These are phyloP conservation scores for Fistularia commersonii DNA, from an alignment of 2,797 vertebrate genomes.

Conservation along the genomic window DNA sequence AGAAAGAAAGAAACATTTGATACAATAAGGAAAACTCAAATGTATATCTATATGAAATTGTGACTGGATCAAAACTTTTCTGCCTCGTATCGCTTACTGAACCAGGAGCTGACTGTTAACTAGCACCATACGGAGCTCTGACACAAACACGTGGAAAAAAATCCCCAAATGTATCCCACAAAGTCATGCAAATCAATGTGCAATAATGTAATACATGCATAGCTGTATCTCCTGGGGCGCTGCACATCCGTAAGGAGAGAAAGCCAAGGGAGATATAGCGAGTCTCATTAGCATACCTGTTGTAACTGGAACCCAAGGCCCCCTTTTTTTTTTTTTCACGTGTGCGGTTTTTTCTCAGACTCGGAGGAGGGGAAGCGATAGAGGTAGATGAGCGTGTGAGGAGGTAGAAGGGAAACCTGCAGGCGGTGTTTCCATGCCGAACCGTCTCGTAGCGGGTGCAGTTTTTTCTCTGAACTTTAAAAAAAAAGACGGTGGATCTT, in stretches of 20 bases:
- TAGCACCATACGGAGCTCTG: too few relatives aligned
- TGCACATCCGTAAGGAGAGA: conserved; percentile 33
- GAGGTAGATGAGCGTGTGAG: conserved; percentile 16
- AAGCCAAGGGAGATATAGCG: conserved; percentile 35
- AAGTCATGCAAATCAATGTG: conserved; percentile 30
- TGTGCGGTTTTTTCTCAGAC: conserved; percentile 21
- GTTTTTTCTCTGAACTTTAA: conserved; percentile 26
- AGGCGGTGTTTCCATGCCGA: conserved; percentile 15
- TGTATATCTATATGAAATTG: too few relatives aligned
- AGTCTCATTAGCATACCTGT: conserved; percentile 54
- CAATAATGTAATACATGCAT: conserved; percentile 47
- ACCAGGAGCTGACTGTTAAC: too few relatives aligned
- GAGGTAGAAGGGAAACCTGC: conserved; percentile 11
- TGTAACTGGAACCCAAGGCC: conserved; percentile 32
- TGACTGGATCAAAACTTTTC: too few relatives aligned
- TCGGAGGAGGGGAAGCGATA: neutral
- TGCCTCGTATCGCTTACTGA: too few relatives aligned
- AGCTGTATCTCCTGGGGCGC: conserved; percentile 30
- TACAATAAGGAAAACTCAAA: too few relatives aligned
- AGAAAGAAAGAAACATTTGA: too few relatives aligned
- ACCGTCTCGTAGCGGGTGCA: conserved; percentile 23
- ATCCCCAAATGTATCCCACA: conserved; percentile 9
- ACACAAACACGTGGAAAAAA: conserved; percentile 7
- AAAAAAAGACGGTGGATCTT: conserved; percentile 26
- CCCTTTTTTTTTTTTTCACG: conserved; percentile 2